Evolutionary conservation across 2,797 vertebrate species (phyloP), one percentile per base, ranked within the genome.

Genomic region (Coregonus suidteri): DNA sequence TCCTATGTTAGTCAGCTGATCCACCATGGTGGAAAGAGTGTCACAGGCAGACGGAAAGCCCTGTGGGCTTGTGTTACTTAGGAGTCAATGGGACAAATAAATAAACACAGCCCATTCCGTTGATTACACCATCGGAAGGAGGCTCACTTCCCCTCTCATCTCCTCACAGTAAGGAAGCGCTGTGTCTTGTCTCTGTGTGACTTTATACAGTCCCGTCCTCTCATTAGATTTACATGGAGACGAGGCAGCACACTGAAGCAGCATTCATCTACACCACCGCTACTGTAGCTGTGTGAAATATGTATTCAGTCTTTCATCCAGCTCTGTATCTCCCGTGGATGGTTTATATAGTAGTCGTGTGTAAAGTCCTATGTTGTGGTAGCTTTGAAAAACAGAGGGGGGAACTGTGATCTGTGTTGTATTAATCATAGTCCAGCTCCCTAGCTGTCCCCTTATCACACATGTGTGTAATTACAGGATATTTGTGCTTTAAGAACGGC

Each of bases 11-110:
- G 77, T 88, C 78, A 82, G 75, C 77, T 81, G 82, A 80, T 16
- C 77, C 80, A 31, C 47, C 56, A 75, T 77, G 67, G 74, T 82
- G 74, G 79, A 84, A 82, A 84, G 68, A 81, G 69, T 85, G 62
- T 80, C 70, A 70, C 35, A 77, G 82, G 77, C 70, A 87, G 83
- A 85, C 86, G 81, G 79, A 69, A 75, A 70, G 54, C 81, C 87
- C 85, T 67, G n/a, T 74, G 84, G 87, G 89, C 35, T 90, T 80
- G 73, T 81, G 83, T 91, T 90, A 90, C 89, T 86, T 77, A 52
- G 79, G 84, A 91, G 89, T 89, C 89, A 90, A 62, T 88, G 85
- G 90, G 87, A 88, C 89, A 91, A 89, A 94, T 92, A 88, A 92
- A 93, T 89, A 91, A 92, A 84, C 78, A 77, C 71, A 70, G 75